Conservation (phyloP, 1,140 invertebrate species). For the Drosophila repleta region DNA sequence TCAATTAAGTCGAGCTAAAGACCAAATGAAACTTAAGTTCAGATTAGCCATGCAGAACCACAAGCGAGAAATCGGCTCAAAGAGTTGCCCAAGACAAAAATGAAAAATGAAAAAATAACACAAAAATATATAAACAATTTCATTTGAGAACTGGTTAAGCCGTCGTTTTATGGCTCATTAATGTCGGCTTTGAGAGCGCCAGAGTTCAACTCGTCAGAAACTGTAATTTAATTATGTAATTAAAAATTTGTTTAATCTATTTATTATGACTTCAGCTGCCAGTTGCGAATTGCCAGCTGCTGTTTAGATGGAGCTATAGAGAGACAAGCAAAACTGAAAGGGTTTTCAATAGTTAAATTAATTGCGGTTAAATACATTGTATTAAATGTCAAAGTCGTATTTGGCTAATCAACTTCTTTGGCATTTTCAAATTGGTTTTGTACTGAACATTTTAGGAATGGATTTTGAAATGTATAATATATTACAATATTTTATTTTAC, state of each 20-base stretch:
- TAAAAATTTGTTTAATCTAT: slow-evolving; percentile 50
- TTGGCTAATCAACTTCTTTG: too few relatives aligned
- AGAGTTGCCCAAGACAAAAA: slow-evolving; percentile 27
- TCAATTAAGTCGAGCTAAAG: background rate
- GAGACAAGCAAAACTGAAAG: background rate
- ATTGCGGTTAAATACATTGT: too few relatives aligned
- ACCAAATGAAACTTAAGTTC: background rate
- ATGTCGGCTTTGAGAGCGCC: slow-evolving; percentile 47
- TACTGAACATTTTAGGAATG: too few relatives aligned
- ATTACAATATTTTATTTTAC: too few relatives aligned
- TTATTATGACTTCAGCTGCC: slow-evolving; percentile 20
- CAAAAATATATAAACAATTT: slow-evolving; percentile 11
- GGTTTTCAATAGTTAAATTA: background rate
- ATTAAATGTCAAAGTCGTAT: too few relatives aligned
- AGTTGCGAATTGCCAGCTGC: background rate
- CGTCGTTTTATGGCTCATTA: slow-evolving; percentile 69
- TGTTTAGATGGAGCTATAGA: slow-evolving; percentile 1
- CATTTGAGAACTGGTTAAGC: slow-evolving; percentile 59
- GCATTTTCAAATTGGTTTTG: too few relatives aligned
- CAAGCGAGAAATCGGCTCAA: background rate
- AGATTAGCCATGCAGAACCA: slow-evolving; percentile 27
- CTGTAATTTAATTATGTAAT: slow-evolving; percentile 26
- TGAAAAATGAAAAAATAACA: too few relatives aligned
- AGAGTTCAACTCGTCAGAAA: slow-evolving; percentile 26
- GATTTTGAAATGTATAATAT: too few relatives aligned